A percentile compares a stretch with the other conserved stretches of the same genome.
phyloP scores from a whole-genome alignment of 2,888 invertebrate species.

The Thalpophila matura region DNA sequence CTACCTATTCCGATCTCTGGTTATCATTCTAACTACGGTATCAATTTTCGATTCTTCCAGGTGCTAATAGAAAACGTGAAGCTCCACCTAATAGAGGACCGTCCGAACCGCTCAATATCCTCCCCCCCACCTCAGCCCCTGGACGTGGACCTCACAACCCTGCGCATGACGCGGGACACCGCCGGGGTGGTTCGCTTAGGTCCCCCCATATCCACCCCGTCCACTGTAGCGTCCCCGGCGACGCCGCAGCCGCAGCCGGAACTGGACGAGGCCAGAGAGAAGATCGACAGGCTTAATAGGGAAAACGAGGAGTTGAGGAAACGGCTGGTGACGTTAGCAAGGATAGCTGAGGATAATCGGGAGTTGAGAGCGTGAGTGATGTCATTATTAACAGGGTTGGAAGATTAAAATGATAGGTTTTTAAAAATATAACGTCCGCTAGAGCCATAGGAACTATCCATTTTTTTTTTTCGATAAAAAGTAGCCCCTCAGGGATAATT shows the following conservation, averaged over 20 bases:
- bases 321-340: conserved; percentile 84
- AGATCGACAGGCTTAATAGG: conserved; percentile 76
- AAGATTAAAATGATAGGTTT: too few species aligned
- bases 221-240: conserved; percentile 74
- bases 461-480: too few species aligned
- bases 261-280: conserved; percentile 83
- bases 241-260: conserved; percentile 82
- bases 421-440: too few species aligned
- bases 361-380: conserved; percentile 86
- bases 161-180: conserved; percentile 93
- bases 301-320: conserved; percentile 90
- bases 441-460: too few species aligned
- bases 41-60: too few species aligned
- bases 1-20: too few species aligned
- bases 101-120: conserved; percentile 94
- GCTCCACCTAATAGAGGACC: conserved; percentile 95
- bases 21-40: too few species aligned
- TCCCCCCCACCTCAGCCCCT: conserved; percentile 96
- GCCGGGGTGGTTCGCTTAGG: conserved; percentile 94
- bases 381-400: too few species aligned
- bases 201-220: conserved; percentile 84
- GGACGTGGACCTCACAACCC: conserved; percentile 93
- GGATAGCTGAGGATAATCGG: conserved; percentile 90
- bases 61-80: conserved; percentile 94
- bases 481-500: too few species aligned